phyloP scores from a whole-genome alignment of 2,888 invertebrate genomes.

The Thymelicus sylvestris region DNA sequence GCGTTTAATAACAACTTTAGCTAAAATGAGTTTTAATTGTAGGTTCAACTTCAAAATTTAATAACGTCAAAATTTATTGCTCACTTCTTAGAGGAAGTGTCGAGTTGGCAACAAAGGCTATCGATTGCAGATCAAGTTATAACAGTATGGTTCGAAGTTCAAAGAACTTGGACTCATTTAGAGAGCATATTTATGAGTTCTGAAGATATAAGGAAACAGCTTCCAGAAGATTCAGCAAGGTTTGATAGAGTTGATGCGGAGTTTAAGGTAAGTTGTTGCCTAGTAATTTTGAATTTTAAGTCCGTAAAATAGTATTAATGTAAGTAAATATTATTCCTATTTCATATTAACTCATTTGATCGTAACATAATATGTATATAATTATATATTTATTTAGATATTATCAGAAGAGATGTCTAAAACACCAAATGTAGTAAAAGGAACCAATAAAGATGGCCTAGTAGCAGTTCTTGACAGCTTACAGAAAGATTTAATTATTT shows the following conservation, averaged over 20 bases:
- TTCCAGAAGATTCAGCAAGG: constrained; percentile 96
- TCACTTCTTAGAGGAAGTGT: constrained; percentile 97
- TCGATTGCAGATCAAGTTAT: constrained; percentile 97
- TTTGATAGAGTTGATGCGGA: constrained; percentile 96
- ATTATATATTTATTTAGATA: constrained; percentile 68
- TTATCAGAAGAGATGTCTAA: constrained; percentile 91
- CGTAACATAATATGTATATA: no score
- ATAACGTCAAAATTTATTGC: constrained; percentile 99
- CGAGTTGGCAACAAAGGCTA: constrained; percentile 96
- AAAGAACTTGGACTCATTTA: constrained; percentile 98
- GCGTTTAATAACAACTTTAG: neutral
- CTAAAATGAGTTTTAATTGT: constrained; percentile 29
- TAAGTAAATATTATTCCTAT: no score
- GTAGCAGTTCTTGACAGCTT: constrained; percentile 91
- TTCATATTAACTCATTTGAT: no score
- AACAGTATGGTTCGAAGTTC: constrained; percentile 97
- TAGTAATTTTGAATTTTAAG: no score
- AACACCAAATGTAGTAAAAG: constrained; percentile 94
- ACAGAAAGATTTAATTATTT: constrained; percentile 94
- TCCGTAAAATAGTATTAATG: no score
- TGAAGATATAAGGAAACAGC: constrained; percentile 96
- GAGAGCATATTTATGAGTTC: constrained; percentile 99
- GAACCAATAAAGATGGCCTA: constrained; percentile 94
- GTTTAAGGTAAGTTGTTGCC: constrained; percentile 87
- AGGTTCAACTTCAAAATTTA: constrained; percentile 97